Base-by-base conservation (phyloP, 2,797 vertebrate species). In the Acanthornis magna region DNA sequence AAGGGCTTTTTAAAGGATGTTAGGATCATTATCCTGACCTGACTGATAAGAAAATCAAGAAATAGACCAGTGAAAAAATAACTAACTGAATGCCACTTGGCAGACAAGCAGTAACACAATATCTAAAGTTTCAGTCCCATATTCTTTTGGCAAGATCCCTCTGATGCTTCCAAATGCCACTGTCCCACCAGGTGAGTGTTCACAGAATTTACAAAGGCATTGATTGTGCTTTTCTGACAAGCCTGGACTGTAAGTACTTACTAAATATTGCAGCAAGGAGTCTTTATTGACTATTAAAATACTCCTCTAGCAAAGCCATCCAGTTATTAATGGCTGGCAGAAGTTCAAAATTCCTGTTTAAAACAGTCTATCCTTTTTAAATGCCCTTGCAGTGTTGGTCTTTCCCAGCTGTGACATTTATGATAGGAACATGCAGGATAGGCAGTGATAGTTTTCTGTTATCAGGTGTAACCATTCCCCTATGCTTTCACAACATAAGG, bases 191-290 rank as follows among this genome's bases (percentile, higher is more conserved):
- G 60, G 19, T 73, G 45, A 91, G 26, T 8, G 40, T 51, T 88
- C 53, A 58, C 17, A 89, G 34, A 63, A 74, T 58, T 79, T 63
- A 86, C 18, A 72, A 92, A 85, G 53, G 30, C 65, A 90, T 26
- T 76, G 53, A 84, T 7, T 74, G 67, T 77, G 48, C 68, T 93
- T 48, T 91, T 76, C 57, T 85, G 71, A 80, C 17, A 89, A 89
- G 50, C 22, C 48, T 67, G 74, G 67, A 42, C 63, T 67, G 3
- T 43, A 57, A 80, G 34, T 38, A 71, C 68, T 78, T 91, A 61
- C 81, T 91, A 94, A 92, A 95, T 96, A 93, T 89, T 93, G 94
- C 57, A 91, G 88, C 55, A 89, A 91, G 67, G 34, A 95, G 60
- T 63, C 81, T 87, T 83, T 82, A 89, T 10, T 78, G 65, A 75